Percentiles rank a stretch among this genome's conserved stretches.
Conservation (phyloP, 2,888 invertebrate species). For the Notodonta dromedarius region DNA sequence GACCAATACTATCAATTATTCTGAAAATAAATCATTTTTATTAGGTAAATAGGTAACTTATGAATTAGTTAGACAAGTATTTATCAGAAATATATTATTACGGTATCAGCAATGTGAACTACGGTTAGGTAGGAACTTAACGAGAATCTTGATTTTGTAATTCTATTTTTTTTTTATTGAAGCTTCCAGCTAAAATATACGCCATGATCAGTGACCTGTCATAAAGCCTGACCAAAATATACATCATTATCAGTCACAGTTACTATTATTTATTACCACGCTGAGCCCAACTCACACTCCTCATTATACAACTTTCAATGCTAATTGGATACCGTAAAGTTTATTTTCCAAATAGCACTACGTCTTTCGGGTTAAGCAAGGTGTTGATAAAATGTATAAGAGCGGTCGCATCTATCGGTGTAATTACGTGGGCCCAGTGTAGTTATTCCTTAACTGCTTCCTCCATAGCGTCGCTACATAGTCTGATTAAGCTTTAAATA, state of each 20-base stretch:
- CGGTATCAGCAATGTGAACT: slow-evolving; percentile 35
- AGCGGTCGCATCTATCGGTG: too few species aligned
- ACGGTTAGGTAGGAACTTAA: slow-evolving; percentile 46
- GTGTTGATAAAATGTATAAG: too few species aligned
- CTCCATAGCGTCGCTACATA: neutral
- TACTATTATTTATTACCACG: too few species aligned
- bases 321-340: too few species aligned
- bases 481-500: neutral
- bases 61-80: slow-evolving; percentile 17
- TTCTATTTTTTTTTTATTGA: neutral
- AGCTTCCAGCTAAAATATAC: neutral
- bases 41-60: slow-evolving; percentile 37
- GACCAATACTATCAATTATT: slow-evolving; percentile 29
- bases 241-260: neutral
- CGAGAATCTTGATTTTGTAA: slow-evolving; percentile 12
- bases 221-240: neutral
- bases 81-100: slow-evolving; percentile 26
- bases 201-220: neutral
- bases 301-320: too few species aligned
- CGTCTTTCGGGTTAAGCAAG: too few species aligned
- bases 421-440: too few species aligned
- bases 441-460: too few species aligned
- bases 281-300: neutral
- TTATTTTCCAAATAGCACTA: too few species aligned
- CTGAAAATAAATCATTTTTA: slow-evolving; percentile 41